phyloP scores from a whole-genome alignment of 2,113 vertebrate genomes.

The Rattus norvegicus region GRCr8 NC_086026.1:78278501-78279000 shows the following conservation, averaged over 20 bases:
- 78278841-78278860: background rate
- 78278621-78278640: background rate
- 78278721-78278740: background rate
- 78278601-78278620: background rate
- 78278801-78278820: background rate
- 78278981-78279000: background rate
- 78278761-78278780: conserved; percentile 27
- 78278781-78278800: background rate
- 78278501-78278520: background rate
- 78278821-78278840: background rate
- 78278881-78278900: no score
- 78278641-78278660: background rate
- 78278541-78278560: background rate
- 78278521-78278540: background rate
- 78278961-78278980: background rate
- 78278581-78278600: background rate
- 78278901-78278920: no score
- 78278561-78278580: background rate
- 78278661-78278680: background rate
- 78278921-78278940: background rate
- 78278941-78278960: background rate
- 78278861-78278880: background rate
- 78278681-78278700: background rate
- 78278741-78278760: conserved; percentile 8
- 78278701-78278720: conserved; percentile 8